A percentile compares a stretch with the other conserved stretches of the same genome.
These are phyloP conservation scores for Idaea biselata DNA, from an alignment of 2,888 invertebrate species.

Conservation along the genomic window DNA sequence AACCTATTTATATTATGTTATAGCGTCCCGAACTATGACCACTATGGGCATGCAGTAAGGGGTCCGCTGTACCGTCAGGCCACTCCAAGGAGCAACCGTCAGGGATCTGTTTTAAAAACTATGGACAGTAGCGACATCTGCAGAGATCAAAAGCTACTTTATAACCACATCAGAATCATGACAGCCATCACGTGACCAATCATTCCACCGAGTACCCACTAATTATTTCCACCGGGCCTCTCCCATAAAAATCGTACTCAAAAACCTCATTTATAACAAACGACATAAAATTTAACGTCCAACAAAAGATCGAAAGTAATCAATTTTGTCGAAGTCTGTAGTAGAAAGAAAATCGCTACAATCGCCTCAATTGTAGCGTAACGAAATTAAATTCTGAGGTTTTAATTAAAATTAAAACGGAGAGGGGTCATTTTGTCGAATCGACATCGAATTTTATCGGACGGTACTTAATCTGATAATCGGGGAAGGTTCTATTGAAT, in stretches of 20 bases:
- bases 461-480: constrained; percentile 34
- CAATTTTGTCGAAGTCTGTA: constrained; percentile 22
- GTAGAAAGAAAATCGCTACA: constrained; percentile 18
- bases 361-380: constrained; percentile 25
- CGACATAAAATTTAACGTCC: constrained; percentile 26
- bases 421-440: constrained; percentile 27
- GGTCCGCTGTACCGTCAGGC: too few relatives aligned
- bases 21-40: too few relatives aligned
- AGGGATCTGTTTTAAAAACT: too few relatives aligned
- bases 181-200: not conserved
- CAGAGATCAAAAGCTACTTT: not conserved
- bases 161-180: not conserved
- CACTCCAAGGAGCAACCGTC: too few relatives aligned
- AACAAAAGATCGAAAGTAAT: constrained; percentile 25
- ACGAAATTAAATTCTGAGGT: constrained; percentile 47
- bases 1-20: too few relatives aligned
- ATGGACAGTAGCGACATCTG: not conserved
- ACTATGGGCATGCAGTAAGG: too few relatives aligned
- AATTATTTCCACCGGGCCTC: not conserved
- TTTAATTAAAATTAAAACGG: constrained; percentile 52
- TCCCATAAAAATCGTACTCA: constrained; percentile 8
- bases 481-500: constrained; percentile 33
- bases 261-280: constrained; percentile 3
- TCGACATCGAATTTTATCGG: constrained; percentile 15
- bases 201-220: not conserved